Percentiles rank a stretch among this genome's conserved stretches.
phyloP scores from a whole-genome alignment of 2,888 invertebrate genomes.

The Punctoribates punctum region DNA sequence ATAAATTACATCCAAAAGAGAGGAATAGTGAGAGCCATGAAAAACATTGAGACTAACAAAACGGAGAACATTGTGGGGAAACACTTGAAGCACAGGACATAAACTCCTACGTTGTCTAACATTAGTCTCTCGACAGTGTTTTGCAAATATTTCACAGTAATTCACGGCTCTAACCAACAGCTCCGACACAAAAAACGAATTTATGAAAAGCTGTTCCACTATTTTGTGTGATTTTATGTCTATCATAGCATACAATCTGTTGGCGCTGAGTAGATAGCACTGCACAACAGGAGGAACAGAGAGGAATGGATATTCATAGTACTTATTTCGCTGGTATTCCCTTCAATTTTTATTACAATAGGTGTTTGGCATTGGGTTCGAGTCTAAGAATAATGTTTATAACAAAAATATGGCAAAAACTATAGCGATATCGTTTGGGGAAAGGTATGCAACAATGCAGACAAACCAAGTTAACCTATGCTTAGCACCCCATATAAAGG shows the following conservation, averaged over 20 bases:
- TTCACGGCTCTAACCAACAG: slow-evolving; percentile 22
- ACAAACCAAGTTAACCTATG: background rate
- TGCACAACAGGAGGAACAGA: background rate
- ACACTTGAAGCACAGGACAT: background rate
- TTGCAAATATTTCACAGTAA: slow-evolving; percentile 10
- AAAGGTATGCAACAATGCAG: too few relatives aligned
- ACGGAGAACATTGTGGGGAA: background rate
- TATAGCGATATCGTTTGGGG: too few relatives aligned
- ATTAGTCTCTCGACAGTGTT: slow-evolving; percentile 23
- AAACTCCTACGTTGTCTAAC: background rate
- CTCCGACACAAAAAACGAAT: background rate
- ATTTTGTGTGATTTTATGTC: background rate
- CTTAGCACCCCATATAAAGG: background rate
- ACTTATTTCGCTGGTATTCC: background rate
- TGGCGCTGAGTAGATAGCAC: background rate
- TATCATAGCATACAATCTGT: slow-evolving; percentile 22
- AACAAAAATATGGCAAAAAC: too few relatives aligned
- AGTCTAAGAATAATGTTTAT: background rate
- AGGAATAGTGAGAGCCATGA: background rate
- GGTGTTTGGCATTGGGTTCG: background rate
- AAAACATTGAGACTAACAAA: background rate
- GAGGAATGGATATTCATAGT: background rate
- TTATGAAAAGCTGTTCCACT: background rate
- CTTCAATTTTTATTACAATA: background rate
- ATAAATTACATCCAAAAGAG: background rate